Base-by-base conservation (phyloP, 2,113 vertebrate species). In the Solenodon paradoxus region DNA sequence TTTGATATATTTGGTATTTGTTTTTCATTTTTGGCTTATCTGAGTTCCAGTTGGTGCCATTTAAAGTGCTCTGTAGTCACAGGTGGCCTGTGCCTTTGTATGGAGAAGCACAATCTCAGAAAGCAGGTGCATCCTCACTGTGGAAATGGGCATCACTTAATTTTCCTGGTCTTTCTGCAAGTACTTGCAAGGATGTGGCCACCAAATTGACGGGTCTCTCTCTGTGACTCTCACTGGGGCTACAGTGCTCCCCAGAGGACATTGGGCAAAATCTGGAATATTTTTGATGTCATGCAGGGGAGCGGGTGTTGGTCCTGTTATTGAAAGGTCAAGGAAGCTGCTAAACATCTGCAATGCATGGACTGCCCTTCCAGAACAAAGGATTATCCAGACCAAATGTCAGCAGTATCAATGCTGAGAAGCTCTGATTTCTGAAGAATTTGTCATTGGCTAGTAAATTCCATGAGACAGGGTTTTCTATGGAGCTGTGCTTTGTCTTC, bases 71-170 rank as follows among this genome's bases (percentile, higher is more conserved):
- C 9, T 16, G 1, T 45, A 51, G 35, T 20, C 5, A 30, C 12
- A 0, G 12, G 72, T 8, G 26, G 2, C 45, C 57, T 0, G 3
- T 12, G 42, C 38, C 32, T 38, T 28, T 9, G 12, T 61, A 2
- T 2, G 40, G 63, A 74, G 7, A 66, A 68, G 40, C 7, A n/a
- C 12, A 69, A 10, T 16, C 32, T 26, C 53, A 26, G 40, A 66
- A 90, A 40, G 32, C 24, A 59, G 71, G 64, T 30, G 2, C 7
- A 1, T 40, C 5, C 8, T 82, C 13, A 17, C 19, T 35, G 0
- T 9, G 32, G 55, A 68, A 90, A 79, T 6, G 0, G 5, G 53
- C 8, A 74, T 30, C 9, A 20, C 32, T n/a, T n/a, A n/a, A n/a
- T n/a, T n/a, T n/a, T n/a, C 10, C 10, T 16, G n/a, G 51, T 63